A percentile compares a stretch with the other conserved stretches of the same genome.
Conservation (phyloP, 2,113 vertebrate species). For the Ahaetulla prasina region DNA sequence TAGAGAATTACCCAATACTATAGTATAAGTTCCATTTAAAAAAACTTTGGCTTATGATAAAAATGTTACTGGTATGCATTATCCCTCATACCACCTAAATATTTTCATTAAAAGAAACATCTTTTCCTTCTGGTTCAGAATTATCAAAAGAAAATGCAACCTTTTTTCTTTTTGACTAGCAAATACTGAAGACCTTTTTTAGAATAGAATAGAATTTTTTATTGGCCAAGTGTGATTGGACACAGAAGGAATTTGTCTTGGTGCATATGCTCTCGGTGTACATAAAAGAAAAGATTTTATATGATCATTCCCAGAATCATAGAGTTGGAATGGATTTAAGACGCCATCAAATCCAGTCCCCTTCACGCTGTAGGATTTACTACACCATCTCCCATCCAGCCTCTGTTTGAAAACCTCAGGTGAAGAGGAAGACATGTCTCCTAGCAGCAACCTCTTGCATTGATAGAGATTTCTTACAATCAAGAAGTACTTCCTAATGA, state of each 20-base stretch:
- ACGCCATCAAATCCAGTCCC: background rate
- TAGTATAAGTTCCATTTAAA: constrained; percentile 15
- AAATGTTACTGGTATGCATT: constrained; percentile 38
- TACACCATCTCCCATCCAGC: background rate
- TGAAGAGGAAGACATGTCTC: background rate
- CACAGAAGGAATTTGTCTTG: too few relatives aligned
- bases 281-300: too few relatives aligned
- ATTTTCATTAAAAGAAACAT: constrained; percentile 51
- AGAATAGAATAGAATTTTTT: too few relatives aligned
- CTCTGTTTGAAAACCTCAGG: background rate
- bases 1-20: constrained; percentile 30
- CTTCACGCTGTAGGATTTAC: background rate
- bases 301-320: background rate
- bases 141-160: constrained; percentile 45
- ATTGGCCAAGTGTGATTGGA: too few relatives aligned
- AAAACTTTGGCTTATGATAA: constrained; percentile 20
- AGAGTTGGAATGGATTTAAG: background rate
- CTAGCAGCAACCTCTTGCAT: background rate
- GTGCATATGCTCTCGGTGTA: too few relatives aligned
- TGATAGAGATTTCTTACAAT: background rate
- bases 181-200: constrained; percentile 30
- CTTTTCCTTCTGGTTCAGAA: constrained; percentile 38
- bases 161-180: constrained; percentile 26
- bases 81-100: constrained; percentile 21
- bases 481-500: background rate